These are phyloP conservation scores for Sceloporus undulatus DNA, from an alignment of 2,113 vertebrate species.

Conservation along the genomic window DNA sequence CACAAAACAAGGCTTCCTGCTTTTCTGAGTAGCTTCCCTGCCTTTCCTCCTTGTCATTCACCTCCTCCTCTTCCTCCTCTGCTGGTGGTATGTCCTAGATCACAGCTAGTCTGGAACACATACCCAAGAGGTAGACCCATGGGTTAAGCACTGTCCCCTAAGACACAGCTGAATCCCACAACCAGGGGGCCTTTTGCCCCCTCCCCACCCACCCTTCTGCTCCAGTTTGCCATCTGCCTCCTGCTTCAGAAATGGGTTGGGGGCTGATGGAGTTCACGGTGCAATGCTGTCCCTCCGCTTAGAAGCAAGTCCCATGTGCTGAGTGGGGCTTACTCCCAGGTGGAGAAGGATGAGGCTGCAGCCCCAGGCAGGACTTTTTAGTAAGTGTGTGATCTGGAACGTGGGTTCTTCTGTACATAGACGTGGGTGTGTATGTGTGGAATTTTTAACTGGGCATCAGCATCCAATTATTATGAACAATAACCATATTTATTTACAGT, in stretches of 20 bases:
- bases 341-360: not conserved
- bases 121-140: not conserved
- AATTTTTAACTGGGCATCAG: not conserved
- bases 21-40: not conserved
- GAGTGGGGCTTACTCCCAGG: not conserved
- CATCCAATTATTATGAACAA: slow-evolving; percentile 8
- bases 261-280: too few relatives aligned
- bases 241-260: not conserved
- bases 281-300: not conserved
- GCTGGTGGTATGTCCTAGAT: not conserved
- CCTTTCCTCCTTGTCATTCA: too few relatives aligned
- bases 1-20: not conserved
- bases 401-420: slow-evolving; percentile 11
- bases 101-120: not conserved
- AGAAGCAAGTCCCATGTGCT: not conserved
- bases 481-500: not conserved
- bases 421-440: not conserved
- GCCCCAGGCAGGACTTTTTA: not conserved
- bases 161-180: too few relatives aligned
- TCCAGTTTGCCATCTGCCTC: not conserved
- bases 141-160: not conserved
- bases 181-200: not conserved
- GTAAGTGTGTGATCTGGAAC: not conserved
- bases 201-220: not conserved
- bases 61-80: too few relatives aligned